Conservation (phyloP, 2,113 vertebrate genomes). For the Prionailurus viverrinus region DNA sequence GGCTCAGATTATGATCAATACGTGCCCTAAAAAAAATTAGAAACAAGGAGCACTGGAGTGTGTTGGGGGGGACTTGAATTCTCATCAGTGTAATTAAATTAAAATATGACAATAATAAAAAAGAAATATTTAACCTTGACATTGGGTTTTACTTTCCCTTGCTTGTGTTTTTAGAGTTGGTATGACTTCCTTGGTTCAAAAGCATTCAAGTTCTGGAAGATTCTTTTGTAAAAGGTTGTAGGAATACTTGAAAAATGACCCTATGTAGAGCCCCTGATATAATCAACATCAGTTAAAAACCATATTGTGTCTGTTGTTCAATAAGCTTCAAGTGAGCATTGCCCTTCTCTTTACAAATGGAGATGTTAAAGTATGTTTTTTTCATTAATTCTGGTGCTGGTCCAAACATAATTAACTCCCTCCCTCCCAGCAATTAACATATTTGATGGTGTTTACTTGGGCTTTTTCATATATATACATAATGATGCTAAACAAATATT, state of each 20-base stretch:
- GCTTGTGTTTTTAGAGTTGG: background rate
- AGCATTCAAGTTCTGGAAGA: background rate
- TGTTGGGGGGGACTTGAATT: background rate
- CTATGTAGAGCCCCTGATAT: background rate
- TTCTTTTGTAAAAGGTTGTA: background rate
- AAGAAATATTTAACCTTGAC: background rate
- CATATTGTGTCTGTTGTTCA: background rate
- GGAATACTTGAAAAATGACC: background rate
- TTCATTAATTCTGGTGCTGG: background rate
- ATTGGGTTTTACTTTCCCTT: background rate
- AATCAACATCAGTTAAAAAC: background rate
- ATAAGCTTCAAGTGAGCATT: background rate
- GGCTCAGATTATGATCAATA: background rate
- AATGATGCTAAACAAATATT: background rate
- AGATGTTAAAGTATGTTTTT: background rate
- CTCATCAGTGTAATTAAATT: background rate
- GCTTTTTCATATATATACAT: background rate
- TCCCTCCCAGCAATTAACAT: slow-evolving; percentile 7
- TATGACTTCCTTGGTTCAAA: background rate
- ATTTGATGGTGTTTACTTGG: background rate
- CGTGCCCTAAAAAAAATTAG: background rate
- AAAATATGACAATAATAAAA: background rate
- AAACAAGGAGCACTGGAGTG: background rate
- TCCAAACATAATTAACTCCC: slow-evolving; percentile 16
- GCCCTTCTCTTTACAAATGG: background rate